These are phyloP conservation scores for Chrysodeixis includens DNA, from an alignment of 2,888 invertebrate genomes.

Conservation along the genomic window DNA sequence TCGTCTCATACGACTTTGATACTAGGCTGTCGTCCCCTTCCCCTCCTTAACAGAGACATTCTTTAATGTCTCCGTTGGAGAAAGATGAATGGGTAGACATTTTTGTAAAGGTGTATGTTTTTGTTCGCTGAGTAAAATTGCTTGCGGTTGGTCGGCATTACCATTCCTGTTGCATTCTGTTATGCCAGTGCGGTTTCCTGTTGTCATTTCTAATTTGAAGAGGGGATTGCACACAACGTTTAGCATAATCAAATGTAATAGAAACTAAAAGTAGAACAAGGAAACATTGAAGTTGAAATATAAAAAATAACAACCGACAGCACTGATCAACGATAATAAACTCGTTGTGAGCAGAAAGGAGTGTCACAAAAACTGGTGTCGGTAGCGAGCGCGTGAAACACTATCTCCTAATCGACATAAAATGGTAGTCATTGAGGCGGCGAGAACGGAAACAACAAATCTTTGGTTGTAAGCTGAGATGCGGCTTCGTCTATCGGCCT, in stretches of 20 bases:
- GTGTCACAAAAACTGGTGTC: conserved; percentile 87
- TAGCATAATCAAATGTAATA: conserved; percentile 48
- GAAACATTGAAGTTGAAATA: conserved; percentile 63
- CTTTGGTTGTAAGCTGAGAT: conserved; percentile 82
- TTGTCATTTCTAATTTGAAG: conserved; percentile 70
- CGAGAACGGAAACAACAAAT: conserved; percentile 88
- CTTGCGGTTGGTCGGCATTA: conserved; percentile 85
- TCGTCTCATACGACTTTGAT: conserved; percentile 76
- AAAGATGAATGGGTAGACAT: conserved; percentile 88
- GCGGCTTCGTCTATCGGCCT: conserved; percentile 74
- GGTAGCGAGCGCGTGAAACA: conserved; percentile 87
- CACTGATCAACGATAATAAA: conserved; percentile 83
- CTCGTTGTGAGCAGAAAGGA: conserved; percentile 83
- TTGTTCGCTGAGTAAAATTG: conserved; percentile 83
- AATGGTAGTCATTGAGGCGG: conserved; percentile 88
- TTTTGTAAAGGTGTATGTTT: conserved; percentile 87
- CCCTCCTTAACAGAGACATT: conserved; percentile 86
- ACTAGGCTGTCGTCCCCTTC: conserved; percentile 80
- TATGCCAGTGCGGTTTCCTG: conserved; percentile 81
- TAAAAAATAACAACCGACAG: conserved; percentile 68
- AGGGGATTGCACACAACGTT: conserved; percentile 57
- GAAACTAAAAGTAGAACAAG: conserved; percentile 70
- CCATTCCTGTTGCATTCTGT: conserved; percentile 79
- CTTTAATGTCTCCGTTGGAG: conserved; percentile 86
- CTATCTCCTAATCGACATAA: conserved; percentile 88